These are phyloP conservation scores for Artibeus jamaicensis DNA, from an alignment of 2,797 vertebrate genomes.

Conservation along the genomic window DNA sequence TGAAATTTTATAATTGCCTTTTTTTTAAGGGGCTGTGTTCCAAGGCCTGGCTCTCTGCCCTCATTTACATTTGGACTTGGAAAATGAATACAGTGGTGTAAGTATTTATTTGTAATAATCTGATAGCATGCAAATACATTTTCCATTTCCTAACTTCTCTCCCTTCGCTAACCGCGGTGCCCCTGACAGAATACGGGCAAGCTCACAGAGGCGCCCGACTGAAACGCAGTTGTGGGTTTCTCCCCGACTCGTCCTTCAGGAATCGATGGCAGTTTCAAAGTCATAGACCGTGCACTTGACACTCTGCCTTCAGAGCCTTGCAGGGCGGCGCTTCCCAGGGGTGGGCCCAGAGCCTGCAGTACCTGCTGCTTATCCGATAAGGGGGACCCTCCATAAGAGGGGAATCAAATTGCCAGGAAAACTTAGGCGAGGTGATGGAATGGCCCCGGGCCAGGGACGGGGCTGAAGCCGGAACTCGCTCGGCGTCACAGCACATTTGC, in stretches of 20 bases:
- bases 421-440: neutral
- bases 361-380: neutral
- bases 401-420: neutral
- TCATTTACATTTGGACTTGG: constrained; percentile 38
- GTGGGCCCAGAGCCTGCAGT: neutral
- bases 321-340: neutral
- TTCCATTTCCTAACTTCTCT: constrained; percentile 28
- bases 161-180: neutral
- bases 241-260: neutral
- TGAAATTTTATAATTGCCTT: constrained; percentile 56
- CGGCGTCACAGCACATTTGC: too few relatives aligned
- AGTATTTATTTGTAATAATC: constrained; percentile 64
- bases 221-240: neutral
- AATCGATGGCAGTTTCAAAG: neutral
- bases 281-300: fast-evolving
- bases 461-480: neutral
- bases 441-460: neutral
- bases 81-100: neutral
- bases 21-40: neutral
- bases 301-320: neutral
- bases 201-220: neutral
- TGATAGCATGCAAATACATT: constrained; percentile 48
- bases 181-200: neutral
- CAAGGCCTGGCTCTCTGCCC: neutral
- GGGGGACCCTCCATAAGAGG: neutral